phyloP scores from a whole-genome alignment of 2,888 invertebrate species.

The Prionchulus punctatus region DNA sequence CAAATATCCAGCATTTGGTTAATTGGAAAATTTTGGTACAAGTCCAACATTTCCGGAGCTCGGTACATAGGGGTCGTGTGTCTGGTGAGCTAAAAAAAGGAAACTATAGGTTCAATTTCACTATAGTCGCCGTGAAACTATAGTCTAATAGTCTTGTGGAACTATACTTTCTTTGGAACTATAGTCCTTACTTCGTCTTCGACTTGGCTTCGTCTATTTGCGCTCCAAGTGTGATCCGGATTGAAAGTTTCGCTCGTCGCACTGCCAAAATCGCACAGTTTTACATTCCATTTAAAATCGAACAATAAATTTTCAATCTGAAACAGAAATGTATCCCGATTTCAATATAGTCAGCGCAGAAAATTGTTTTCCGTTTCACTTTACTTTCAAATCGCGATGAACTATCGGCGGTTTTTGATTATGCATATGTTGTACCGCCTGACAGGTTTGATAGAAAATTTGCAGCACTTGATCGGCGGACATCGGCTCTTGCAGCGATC shows the following conservation, averaged over 20 bases:
- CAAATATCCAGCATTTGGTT: constrained; percentile 80
- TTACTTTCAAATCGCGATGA: constrained; percentile 81
- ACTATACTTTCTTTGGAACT: too few species aligned
- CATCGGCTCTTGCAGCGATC: constrained; percentile 23
- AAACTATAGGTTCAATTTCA: not conserved
- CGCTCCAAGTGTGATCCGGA: constrained; percentile 79
- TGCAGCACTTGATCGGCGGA: constrained; percentile 43
- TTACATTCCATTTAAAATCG: constrained; percentile 63
- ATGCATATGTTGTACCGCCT: constrained; percentile 84
- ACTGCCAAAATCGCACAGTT: constrained; percentile 94
- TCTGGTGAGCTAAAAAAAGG: constrained; percentile 38
- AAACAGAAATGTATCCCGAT: too few species aligned
- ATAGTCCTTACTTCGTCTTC: constrained; percentile 66
- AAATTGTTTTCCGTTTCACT: too few species aligned
- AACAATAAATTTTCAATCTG: constrained; percentile 75
- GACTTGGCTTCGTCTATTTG: constrained; percentile 67
- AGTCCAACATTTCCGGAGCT: constrained; percentile 93
- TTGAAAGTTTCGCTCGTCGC: constrained; percentile 60
- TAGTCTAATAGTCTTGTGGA: not conserved
- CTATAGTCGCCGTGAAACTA: constrained; percentile 4
- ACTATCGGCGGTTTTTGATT: constrained; percentile 70
- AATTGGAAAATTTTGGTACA: constrained; percentile 85
- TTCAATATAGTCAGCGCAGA: too few species aligned
- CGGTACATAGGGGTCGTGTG: constrained; percentile 61
- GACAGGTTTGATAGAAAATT: constrained; percentile 76